A percentile compares a stretch with the other conserved stretches of the same genome.
These are phyloP conservation scores for Amblyornis subalaris DNA, from an alignment of 2,113 vertebrate genomes.

Conservation along the genomic window DNA sequence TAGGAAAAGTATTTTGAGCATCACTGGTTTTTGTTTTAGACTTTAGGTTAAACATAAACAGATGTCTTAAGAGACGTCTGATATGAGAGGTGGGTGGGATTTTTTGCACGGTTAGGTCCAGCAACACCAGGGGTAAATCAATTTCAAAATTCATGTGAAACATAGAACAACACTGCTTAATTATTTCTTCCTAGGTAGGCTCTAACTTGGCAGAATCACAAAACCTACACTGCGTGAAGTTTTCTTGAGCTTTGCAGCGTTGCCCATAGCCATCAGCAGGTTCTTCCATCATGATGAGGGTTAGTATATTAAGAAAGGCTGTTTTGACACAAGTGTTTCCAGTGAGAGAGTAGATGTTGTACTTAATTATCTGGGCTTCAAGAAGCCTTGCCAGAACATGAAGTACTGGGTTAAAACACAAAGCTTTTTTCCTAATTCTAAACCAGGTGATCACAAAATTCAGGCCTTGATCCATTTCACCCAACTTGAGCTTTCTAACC, in stretches of 20 bases:
- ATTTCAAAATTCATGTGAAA: slow-evolving; percentile 27
- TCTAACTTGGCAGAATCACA: neutral
- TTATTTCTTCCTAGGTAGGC: slow-evolving; percentile 27
- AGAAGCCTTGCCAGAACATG: neutral
- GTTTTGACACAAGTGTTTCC: neutral
- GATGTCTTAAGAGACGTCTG: neutral
- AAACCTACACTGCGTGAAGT: neutral
- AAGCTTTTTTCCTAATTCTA: neutral
- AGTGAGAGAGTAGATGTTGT: neutral
- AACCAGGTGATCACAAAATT: neutral
- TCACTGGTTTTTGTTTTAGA: neutral
- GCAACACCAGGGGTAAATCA: neutral
- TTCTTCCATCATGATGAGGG: neutral
- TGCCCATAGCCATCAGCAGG: neutral
- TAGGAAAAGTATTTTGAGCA: slow-evolving; percentile 25
- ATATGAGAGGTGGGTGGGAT: neutral
- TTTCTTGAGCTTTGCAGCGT: neutral
- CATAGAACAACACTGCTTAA: neutral
- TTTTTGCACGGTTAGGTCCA: neutral
- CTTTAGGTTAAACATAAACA: slow-evolving; percentile 29
- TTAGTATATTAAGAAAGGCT: neutral
- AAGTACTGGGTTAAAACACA: neutral
- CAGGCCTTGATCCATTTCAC: neutral
- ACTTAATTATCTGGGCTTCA: neutral
- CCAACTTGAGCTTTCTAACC: neutral